Evolutionary conservation across 2,113 vertebrate species (phyloP), one percentile per base, ranked within the genome.

Genomic region (Brachionichthys hirsutus): DNA sequence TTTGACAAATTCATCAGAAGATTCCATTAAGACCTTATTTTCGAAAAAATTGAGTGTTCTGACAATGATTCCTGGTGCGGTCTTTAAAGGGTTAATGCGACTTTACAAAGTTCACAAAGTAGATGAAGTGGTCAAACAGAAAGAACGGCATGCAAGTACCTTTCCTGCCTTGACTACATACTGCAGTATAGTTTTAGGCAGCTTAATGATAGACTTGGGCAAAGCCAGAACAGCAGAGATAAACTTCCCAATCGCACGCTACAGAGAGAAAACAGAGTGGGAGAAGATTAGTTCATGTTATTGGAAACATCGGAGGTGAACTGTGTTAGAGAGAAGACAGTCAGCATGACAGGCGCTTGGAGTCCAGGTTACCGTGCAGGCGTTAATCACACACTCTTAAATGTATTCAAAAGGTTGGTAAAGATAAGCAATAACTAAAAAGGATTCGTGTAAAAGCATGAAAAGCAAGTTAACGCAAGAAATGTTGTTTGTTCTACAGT

Each of bases 171-270:
- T 97, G 85, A 97, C 92, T 92, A 98, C 89, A 92, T 94, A 98
- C 81, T 98, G 95, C 87, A 99, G 96, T 80, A 98, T 92, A 89
- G 95, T 97, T 98, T 96, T 98, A 87, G 97, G 97, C 82, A 99
- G 95, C 92, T 96, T 99, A 94, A 99, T 93, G 91, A 99, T 77
- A 93, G 97, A 98, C 91, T 91, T 96, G 90, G 97, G 96, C 90
- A 99, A 94, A 92, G 97, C 97, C 93, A 99, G 90, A 88, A 99
- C 87, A 79, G 97, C 96, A 70, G 95, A 96, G 73, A 94, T 93
- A 95, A 99, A 99, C 92, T 97, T 99, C 88, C 95, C 93, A 87
- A 98, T 95, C 84, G 97, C 97, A 94, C 94, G 95, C 97, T 99
- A 94, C 67, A 77, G 91, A 94, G 92, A 91, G 92, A 92, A 81